Conservation (phyloP, 2,888 invertebrate species). For the Microplitis manilae region DNA sequence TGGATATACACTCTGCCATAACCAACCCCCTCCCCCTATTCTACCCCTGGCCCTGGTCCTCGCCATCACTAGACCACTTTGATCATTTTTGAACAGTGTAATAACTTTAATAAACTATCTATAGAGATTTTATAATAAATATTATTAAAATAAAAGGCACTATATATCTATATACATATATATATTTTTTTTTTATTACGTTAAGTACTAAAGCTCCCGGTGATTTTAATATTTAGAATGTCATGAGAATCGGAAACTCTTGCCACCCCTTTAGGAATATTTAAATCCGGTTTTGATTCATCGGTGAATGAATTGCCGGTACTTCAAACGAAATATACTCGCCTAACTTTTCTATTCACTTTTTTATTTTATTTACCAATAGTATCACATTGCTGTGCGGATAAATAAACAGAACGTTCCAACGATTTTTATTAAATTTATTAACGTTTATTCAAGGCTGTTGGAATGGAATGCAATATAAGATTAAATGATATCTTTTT, state of each 20-base stretch:
- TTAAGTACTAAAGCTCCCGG: not conserved
- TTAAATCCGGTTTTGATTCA: slow-evolving; percentile 34
- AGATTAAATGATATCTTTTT: not conserved
- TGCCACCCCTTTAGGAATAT: slow-evolving; percentile 48
- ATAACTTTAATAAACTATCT: slow-evolving; percentile 25
- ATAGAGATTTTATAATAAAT: not conserved
- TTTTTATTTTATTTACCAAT: slow-evolving; percentile 24
- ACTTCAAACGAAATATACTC: slow-evolving; percentile 39
- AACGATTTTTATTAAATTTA: slow-evolving; percentile 1
- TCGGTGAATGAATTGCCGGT: slow-evolving; percentile 33
- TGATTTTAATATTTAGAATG: not conserved
- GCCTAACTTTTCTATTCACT: slow-evolving; percentile 13
- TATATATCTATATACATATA: not conserved
- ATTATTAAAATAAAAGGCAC: not conserved
- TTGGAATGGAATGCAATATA: slow-evolving; percentile 4
- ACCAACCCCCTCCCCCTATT: slow-evolving; percentile 3
- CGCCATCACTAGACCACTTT: not conserved
- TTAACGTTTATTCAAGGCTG: not conserved
- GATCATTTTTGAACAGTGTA: slow-evolving; percentile 35
- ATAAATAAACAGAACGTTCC: slow-evolving; percentile 22
- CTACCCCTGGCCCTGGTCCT: slow-evolving; percentile 29
- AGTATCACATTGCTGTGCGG: slow-evolving; percentile 24
- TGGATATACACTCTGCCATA: slow-evolving; percentile 46
- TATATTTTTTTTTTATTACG: not conserved
- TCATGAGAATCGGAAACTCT: not conserved